Base-by-base conservation (phyloP, 2,888 invertebrate species). In the Eilema caniola region DNA sequence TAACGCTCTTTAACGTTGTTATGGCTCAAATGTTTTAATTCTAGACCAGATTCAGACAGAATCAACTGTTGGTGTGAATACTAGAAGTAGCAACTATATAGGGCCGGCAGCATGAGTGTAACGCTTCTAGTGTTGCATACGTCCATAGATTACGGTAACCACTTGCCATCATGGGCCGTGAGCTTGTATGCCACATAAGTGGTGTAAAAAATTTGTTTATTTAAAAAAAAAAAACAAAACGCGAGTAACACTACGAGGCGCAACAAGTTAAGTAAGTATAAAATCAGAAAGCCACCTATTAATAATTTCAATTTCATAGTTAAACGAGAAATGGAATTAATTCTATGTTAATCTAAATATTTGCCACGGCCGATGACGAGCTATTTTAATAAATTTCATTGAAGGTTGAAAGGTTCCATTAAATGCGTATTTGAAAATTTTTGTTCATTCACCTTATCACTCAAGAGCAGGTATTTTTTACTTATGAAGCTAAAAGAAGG, bases 301-400 rank as follows among this genome's bases (percentile, higher is more conserved):
- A 63, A 47, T 20, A 16, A 66, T 47, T 56, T 24, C 66, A 67
- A 64, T 71, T 62, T 33, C 33, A 33, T 12, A 67, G 61, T 67
- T 33, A 31, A 62, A 67, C 33, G 37, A 62, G 12, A 37, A 37
- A 68, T 37, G 53, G 23, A 62, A 69, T 63, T 28, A 63, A 63
- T 63, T 63, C 63, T 16, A 25, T 37, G 11, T 57, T 59, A 57
- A 61, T 62, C 4, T 60, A 69, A 69, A 69, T 61, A 69, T 65
- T 64, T 53, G 60, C 47, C 60, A 4, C n/a, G 28, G 16, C 33
- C 61, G 53, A 62, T 70, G 53, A 65, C 25, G 25, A 10, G 69
- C 59, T 64, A 33, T 60, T 33, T 24, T 33, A 61, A 53, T 53
- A n/a, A 53, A 53, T 66, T 64, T 31, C 23, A 65, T 70, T 66